Conservation (phyloP, 2,113 vertebrate species). For the Corvus cornix region DNA sequence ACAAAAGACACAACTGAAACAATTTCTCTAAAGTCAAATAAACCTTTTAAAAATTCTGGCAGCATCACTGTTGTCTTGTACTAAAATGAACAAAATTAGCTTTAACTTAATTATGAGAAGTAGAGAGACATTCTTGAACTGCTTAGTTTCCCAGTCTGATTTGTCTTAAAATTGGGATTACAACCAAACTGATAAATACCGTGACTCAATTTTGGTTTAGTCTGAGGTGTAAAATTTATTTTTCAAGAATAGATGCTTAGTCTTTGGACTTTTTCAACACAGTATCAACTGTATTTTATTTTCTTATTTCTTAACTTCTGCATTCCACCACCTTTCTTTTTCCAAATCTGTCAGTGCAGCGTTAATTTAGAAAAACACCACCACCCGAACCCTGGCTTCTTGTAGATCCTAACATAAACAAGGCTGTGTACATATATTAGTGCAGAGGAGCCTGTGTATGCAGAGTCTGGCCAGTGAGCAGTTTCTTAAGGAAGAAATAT, state of each 20-base stretch:
- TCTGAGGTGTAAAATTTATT: constrained; percentile 46
- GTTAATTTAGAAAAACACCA: constrained; percentile 39
- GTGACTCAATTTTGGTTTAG: constrained; percentile 11
- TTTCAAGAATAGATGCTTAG: not conserved
- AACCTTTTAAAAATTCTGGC: constrained; percentile 12
- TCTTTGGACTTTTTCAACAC: not conserved
- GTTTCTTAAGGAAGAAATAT: not conserved
- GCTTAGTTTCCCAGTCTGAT: not conserved
- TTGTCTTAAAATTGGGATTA: constrained; percentile 2
- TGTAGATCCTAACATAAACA: constrained; percentile 35
- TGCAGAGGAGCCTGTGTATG: not conserved
- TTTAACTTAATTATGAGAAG: constrained; percentile 1
- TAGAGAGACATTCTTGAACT: not conserved
- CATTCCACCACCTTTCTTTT: not conserved
- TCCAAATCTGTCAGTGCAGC: not conserved
- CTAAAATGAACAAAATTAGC: constrained; percentile 27
- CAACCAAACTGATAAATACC: constrained; percentile 6
- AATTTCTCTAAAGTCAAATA: constrained; percentile 34
- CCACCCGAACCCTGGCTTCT: not conserved
- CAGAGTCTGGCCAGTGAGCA: not conserved
- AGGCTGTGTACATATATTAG: not conserved
- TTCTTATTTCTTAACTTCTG: constrained; percentile 31
- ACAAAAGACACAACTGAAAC: not conserved
- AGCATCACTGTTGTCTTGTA: constrained; percentile 19
- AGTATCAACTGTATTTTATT: not conserved